Percentiles rank a stretch among this genome's conserved stretches.
phyloP scores from a whole-genome alignment of 1,140 invertebrate genomes.

The Sminthurides bifidus region DNA sequence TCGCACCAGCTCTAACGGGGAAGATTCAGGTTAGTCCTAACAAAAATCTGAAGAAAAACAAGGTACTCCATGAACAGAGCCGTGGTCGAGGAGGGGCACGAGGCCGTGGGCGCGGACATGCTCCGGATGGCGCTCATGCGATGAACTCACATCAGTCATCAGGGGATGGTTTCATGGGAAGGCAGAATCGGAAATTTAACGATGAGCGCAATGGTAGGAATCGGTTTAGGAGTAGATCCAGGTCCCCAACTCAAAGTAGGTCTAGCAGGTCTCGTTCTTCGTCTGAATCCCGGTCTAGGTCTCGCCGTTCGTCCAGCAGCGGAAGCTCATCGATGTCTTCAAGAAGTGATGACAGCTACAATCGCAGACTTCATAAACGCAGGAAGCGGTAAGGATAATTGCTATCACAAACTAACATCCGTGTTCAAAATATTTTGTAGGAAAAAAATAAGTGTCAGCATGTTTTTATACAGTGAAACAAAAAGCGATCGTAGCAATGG shows the following conservation, averaged over 20 bases:
- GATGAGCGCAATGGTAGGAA: slow-evolving; percentile 21
- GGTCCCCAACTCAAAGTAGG: slow-evolving; percentile 32
- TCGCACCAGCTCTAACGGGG: slow-evolving; percentile 24
- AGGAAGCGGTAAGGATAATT: slow-evolving; percentile 14
- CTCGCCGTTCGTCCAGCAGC: slow-evolving; percentile 41
- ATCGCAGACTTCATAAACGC: background rate
- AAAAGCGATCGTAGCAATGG: too few species aligned
- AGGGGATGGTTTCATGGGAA: background rate
- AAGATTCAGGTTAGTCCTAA: slow-evolving; percentile 28
- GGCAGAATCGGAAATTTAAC: slow-evolving; percentile 1
- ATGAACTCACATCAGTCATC: background rate
- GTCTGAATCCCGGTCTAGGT: slow-evolving; percentile 37
- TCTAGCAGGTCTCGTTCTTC: slow-evolving; percentile 33
- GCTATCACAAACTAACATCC: slow-evolving; percentile 13
- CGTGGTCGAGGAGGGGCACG: slow-evolving; percentile 32
- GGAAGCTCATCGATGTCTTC: slow-evolving; percentile 25
- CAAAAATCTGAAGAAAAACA: slow-evolving; percentile 35
- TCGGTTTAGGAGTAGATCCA: slow-evolving; percentile 34
- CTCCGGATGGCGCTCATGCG: slow-evolving; percentile 18
- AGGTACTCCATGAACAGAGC: slow-evolving; percentile 34
- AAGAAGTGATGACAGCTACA: slow-evolving; percentile 3
- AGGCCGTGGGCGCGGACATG: slow-evolving; percentile 32
- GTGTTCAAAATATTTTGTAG: slow-evolving; percentile 36
- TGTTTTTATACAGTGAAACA: too few species aligned
- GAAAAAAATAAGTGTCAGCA: too few species aligned